Conservation (phyloP, 1,140 invertebrate genomes). For the Habropoda laboriosa region DNA sequence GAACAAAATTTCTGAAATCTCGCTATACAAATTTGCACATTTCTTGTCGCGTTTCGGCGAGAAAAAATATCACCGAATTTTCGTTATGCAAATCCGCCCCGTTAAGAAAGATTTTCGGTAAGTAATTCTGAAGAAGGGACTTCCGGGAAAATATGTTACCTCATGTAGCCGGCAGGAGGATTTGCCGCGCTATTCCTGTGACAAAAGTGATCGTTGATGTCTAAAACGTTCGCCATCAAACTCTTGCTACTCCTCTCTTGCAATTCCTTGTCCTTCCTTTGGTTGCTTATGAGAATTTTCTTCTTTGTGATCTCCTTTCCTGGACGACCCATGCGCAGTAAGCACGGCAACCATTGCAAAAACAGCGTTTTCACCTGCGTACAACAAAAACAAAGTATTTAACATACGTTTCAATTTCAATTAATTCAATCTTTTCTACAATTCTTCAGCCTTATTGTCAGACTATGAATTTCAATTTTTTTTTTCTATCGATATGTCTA, state of each 20-base stretch:
- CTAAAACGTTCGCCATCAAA: conserved; percentile 95
- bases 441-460: too few relatives aligned
- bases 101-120: too few relatives aligned
- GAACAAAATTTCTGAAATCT: too few relatives aligned
- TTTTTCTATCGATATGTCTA: too few relatives aligned
- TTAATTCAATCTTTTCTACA: too few relatives aligned
- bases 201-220: conserved; percentile 97
- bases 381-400: neutral
- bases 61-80: too few relatives aligned
- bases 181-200: conserved; percentile 81
- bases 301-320: conserved; percentile 96
- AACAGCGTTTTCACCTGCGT: conserved; percentile 94
- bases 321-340: conserved; percentile 96
- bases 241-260: conserved; percentile 96
- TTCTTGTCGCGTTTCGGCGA: too few relatives aligned
- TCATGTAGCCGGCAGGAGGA: conserved; percentile 74
- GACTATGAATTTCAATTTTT: too few relatives aligned
- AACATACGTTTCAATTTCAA: too few relatives aligned
- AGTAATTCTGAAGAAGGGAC: too few relatives aligned
- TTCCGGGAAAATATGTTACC: conserved; percentile 61
- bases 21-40: too few relatives aligned
- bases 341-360: conserved; percentile 97
- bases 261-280: conserved; percentile 94
- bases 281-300: conserved; percentile 92
- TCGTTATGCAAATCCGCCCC: too few relatives aligned